Conservation (phyloP, 1,140 invertebrate species). For the Drosophila oshimai region DNA sequence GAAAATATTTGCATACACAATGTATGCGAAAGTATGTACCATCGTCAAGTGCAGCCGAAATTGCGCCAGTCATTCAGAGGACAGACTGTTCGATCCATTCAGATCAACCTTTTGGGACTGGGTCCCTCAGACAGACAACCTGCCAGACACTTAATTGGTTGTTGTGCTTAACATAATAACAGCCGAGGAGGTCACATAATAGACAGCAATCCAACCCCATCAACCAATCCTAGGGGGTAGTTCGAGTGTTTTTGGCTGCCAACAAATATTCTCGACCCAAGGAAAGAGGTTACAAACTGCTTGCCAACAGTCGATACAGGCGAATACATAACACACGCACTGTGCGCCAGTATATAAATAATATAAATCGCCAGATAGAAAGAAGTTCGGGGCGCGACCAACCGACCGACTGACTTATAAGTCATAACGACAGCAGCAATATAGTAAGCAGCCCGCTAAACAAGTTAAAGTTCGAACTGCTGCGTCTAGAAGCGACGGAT, state of each 20-base stretch:
- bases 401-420: slow-evolving; percentile 68
- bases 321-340: slow-evolving; percentile 72
- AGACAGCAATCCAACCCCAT: slow-evolving; percentile 13
- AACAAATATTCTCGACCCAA: slow-evolving; percentile 51
- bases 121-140: slow-evolving; percentile 25
- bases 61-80: slow-evolving; percentile 20
- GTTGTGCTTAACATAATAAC: slow-evolving; percentile 79
- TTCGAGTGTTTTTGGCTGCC: slow-evolving; percentile 66
- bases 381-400: slow-evolving; percentile 61
- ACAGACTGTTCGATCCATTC: slow-evolving; percentile 14
- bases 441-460: slow-evolving; percentile 31
- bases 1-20: slow-evolving; percentile 24
- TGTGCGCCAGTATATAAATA: slow-evolving; percentile 61
- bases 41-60: slow-evolving; percentile 18
- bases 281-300: slow-evolving; percentile 69
- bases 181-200: slow-evolving; percentile 72
- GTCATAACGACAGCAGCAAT: slow-evolving; percentile 46
- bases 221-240: slow-evolving; percentile 26
- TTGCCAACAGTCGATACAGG: slow-evolving; percentile 59
- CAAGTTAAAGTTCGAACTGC: slow-evolving; percentile 54
- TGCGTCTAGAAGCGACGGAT: slow-evolving; percentile 32
- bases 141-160: slow-evolving; percentile 72
- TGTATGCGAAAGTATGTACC: neutral
- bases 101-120: slow-evolving; percentile 1
- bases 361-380: slow-evolving; percentile 58